Percentiles rank a stretch among this genome's conserved stretches.
Conservation (phyloP, 2,113 vertebrate species). For the Leucoraja erinaceus region DNA sequence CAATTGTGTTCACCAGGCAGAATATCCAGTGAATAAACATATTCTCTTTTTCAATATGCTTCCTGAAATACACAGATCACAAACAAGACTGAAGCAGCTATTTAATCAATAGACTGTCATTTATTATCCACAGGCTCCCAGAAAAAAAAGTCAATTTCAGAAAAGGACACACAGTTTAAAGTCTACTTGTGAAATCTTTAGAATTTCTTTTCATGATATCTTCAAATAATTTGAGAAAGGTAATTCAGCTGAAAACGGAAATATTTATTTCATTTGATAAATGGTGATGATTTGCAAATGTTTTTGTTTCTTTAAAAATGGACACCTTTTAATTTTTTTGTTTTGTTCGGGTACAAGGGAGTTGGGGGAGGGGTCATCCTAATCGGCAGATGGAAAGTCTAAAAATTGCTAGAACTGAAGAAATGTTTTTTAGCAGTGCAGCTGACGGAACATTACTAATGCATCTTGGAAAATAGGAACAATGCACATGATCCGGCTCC, state of each 20-base stretch:
- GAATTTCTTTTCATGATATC: neutral
- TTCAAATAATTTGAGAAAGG: neutral
- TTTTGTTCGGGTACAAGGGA: neutral
- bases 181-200: neutral
- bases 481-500: too few relatives aligned
- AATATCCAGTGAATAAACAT: neutral
- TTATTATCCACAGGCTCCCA: neutral
- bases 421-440: neutral
- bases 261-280: neutral
- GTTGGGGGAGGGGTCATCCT: neutral
- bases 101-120: neutral
- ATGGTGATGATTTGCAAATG: neutral
- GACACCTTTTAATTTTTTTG: neutral
- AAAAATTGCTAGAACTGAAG: neutral
- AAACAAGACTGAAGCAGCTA: neutral
- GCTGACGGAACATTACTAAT: neutral
- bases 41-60: neutral
- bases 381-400: neutral
- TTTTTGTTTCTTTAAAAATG: neutral
- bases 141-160: neutral
- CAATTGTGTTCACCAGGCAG: neutral
- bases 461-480: neutral
- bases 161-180: neutral
- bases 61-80: neutral
- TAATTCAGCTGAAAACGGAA: too few relatives aligned